Evolutionary conservation across 2,797 vertebrate genomes (phyloP).

Genomic region (Amphiprion clarkii): DNA sequence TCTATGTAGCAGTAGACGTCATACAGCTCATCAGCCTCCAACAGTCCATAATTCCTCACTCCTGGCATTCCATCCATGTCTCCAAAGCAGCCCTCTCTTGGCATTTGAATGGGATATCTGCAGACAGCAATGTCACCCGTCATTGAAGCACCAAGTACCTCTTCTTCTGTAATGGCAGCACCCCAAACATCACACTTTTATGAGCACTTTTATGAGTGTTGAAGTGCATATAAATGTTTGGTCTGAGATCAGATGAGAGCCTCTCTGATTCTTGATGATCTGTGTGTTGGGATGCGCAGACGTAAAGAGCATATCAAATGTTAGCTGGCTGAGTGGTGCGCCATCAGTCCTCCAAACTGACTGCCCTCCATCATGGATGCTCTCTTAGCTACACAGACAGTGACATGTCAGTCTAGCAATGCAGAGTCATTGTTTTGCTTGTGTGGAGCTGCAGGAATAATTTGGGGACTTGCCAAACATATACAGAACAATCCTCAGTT

Average conservation of each 20-base stretch:
- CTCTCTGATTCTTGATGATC: conserved; percentile 18
- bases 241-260: conserved; percentile 18
- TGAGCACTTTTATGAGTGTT: conserved; percentile 20
- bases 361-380: background rate
- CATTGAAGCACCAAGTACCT: conserved; percentile 28
- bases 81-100: conserved; percentile 93
- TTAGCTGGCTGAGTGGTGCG: conserved; percentile 17
- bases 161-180: conserved; percentile 18
- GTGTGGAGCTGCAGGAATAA: background rate
- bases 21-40: conserved; percentile 90
- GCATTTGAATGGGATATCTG: conserved; percentile 95
- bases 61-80: conserved; percentile 94
- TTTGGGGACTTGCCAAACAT: conserved; percentile 1
- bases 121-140: conserved; percentile 16
- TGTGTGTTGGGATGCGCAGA: conserved; percentile 8
- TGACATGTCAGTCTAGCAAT: background rate
- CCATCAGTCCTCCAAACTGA: conserved; percentile 7
- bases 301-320: conserved; percentile 8
- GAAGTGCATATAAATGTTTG: conserved; percentile 21
- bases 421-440: background rate
- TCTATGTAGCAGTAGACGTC: conserved; percentile 96
- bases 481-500: background rate
- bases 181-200: conserved; percentile 11
- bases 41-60: conserved; percentile 91
- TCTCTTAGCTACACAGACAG: background rate